phyloP scores from a whole-genome alignment of 2,797 vertebrate species.

The Falco cherrug region DNA sequence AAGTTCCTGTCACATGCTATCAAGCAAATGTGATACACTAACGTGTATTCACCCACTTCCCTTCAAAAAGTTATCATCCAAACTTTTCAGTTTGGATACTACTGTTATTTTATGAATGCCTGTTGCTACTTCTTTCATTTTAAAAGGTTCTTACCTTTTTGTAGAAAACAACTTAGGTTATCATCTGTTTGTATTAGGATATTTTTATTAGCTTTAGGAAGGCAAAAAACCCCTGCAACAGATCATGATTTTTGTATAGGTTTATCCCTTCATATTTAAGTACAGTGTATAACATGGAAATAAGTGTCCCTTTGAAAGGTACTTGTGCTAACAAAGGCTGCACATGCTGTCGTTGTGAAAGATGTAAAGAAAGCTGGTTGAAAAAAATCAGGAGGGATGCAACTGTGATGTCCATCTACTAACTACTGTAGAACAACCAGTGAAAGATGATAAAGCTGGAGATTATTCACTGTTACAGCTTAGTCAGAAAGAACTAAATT shows the following conservation, averaged over 20 bases:
- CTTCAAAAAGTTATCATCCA: background rate
- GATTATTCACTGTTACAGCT: background rate
- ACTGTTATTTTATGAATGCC: background rate
- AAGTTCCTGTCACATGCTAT: background rate
- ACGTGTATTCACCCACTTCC: background rate
- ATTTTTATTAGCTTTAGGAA: background rate
- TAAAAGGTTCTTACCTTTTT: background rate
- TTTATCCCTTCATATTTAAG: background rate
- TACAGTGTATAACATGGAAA: background rate
- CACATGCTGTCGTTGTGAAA: background rate
- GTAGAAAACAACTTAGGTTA: background rate
- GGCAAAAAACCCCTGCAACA: background rate
- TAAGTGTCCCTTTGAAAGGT: background rate
- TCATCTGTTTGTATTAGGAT: background rate
- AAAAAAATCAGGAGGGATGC: background rate
- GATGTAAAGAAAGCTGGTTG: background rate
- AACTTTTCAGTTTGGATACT: background rate
- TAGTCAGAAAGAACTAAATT: background rate
- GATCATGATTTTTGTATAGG: background rate
- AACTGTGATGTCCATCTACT: background rate
- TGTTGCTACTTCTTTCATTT: background rate
- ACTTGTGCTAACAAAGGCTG: background rate
- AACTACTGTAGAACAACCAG: background rate
- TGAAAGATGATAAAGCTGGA: background rate
- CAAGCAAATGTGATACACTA: background rate